Evolutionary conservation across 2,888 invertebrate genomes (phyloP).

Genomic region (Schizotus pectinicornis): DNA sequence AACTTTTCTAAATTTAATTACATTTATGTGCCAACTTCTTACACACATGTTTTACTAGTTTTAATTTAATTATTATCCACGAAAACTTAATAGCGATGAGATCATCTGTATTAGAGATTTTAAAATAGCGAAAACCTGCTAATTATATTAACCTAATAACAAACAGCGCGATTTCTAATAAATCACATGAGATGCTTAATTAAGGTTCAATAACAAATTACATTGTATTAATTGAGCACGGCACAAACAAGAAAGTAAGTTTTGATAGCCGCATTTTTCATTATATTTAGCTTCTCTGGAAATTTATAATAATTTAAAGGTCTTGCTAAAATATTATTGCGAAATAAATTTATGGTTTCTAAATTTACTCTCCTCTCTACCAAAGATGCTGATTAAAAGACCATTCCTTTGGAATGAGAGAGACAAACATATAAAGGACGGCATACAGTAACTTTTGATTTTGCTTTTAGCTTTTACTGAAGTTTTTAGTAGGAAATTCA

Average conservation of each 20-base stretch:
- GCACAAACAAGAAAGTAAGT: constrained; percentile 14
- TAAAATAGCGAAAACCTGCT: constrained; percentile 22
- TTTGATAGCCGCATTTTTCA: constrained; percentile 4
- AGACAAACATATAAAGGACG: too few relatives aligned
- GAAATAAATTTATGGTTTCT: not conserved
- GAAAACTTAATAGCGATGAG: constrained; percentile 5
- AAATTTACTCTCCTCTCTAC: not conserved
- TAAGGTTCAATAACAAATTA: constrained; percentile 25
- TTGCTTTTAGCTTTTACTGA: too few relatives aligned
- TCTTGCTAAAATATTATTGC: too few relatives aligned
- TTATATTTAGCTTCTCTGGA: not conserved
- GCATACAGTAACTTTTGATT: too few relatives aligned
- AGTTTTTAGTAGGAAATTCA: too few relatives aligned
- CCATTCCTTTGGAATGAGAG: too few relatives aligned
- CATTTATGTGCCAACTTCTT: too few relatives aligned
- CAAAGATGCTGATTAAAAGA: not conserved
- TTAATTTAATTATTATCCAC: too few relatives aligned
- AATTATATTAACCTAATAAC: constrained; percentile 26
- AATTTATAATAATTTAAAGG: not conserved
- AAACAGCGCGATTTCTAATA: constrained; percentile 25
- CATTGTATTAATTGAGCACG: constrained; percentile 21
- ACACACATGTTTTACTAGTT: too few relatives aligned
- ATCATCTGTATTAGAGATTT: constrained; percentile 24
- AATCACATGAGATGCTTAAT: constrained; percentile 26
- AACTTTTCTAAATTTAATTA: too few relatives aligned